phyloP scores from a whole-genome alignment of 2,797 vertebrate species.

The Danio aesculapii region DNA sequence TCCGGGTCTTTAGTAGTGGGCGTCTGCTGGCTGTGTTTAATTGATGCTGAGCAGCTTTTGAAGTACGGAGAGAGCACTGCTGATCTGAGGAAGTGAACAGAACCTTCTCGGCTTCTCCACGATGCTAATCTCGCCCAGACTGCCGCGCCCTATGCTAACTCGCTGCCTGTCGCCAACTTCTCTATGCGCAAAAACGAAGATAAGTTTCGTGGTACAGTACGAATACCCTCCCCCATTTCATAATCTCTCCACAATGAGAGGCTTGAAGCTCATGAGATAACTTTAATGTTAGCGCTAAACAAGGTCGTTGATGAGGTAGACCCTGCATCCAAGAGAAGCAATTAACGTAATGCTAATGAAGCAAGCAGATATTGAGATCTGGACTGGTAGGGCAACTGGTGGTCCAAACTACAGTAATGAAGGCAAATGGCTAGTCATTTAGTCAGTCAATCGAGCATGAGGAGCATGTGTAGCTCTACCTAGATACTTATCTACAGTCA shows the following conservation, averaged over 20 bases:
- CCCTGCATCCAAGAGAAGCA: slow-evolving; percentile 66
- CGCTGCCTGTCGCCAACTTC: slow-evolving; percentile 34
- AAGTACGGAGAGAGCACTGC: slow-evolving; percentile 49
- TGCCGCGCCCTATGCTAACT: slow-evolving; percentile 52
- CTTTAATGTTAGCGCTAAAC: slow-evolving; percentile 39
- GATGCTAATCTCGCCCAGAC: slow-evolving; percentile 63
- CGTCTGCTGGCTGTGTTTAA: slow-evolving; percentile 55
- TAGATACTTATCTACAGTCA: slow-evolving; percentile 79
- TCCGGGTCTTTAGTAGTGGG: slow-evolving; percentile 50
- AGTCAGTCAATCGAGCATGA: slow-evolving; percentile 72
- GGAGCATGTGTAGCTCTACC: slow-evolving; percentile 74
- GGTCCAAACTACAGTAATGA: slow-evolving; percentile 66
- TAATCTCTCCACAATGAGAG: slow-evolving; percentile 15
- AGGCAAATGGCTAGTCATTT: slow-evolving; percentile 76
- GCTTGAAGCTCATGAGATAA: slow-evolving; percentile 14
- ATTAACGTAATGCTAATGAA: slow-evolving; percentile 78
- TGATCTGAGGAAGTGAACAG: slow-evolving; percentile 57
- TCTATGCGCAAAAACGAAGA: slow-evolving; percentile 49
- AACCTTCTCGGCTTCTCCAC: slow-evolving; percentile 49
- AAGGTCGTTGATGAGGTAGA: slow-evolving; percentile 21
- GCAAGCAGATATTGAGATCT: slow-evolving; percentile 70
- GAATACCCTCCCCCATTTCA: slow-evolving; percentile 19
- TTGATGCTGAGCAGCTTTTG: slow-evolving; percentile 59
- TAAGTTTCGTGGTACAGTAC: slow-evolving; percentile 50
- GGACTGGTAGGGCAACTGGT: slow-evolving; percentile 69